Evolutionary conservation across 2,797 vertebrate species (phyloP).

Genomic region (Semotilus atromaculatus): DNA sequence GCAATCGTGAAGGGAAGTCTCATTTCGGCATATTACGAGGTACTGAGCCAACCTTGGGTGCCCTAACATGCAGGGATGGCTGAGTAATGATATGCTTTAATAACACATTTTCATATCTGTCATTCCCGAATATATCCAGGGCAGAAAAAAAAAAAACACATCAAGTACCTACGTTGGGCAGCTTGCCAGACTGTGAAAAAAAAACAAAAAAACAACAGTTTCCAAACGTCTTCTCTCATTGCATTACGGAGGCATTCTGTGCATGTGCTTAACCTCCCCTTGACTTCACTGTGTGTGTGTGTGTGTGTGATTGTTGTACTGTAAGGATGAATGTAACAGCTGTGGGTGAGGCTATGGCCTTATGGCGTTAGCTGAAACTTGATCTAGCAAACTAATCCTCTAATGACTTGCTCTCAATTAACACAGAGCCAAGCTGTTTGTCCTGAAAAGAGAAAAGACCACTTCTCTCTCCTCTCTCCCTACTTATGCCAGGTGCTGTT

Average conservation of each 20-base stretch:
- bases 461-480: not conserved
- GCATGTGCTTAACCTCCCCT: slow-evolving; percentile 32
- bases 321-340: slow-evolving; percentile 54
- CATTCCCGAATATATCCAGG: not conserved
- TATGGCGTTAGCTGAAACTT: slow-evolving; percentile 48
- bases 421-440: slow-evolving; percentile 44
- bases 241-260: slow-evolving; percentile 28
- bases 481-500: slow-evolving; percentile 34
- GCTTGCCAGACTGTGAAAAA: slow-evolving; percentile 11
- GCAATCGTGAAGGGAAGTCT: not conserved
- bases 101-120: slow-evolving; percentile 13
- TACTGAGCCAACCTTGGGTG: slow-evolving; percentile 17
- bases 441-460: slow-evolving; percentile 32
- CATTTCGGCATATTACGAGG: slow-evolving; percentile 17
- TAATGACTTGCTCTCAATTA: slow-evolving; percentile 56
- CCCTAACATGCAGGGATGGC: not conserved
- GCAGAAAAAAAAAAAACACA: slow-evolving; percentile 8
- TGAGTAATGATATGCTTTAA: slow-evolving; percentile 35
- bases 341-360: slow-evolving; percentile 48
- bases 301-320: slow-evolving; percentile 26
- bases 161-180: slow-evolving; percentile 35
- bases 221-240: not conserved
- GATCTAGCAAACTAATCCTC: slow-evolving; percentile 53
- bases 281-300: slow-evolving; percentile 28
- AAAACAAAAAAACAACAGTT: not conserved